A percentile compares a stretch with the other conserved stretches of the same genome.
Conservation (phyloP, 2,888 invertebrate species). For the Chrysolina oricalcia region DNA sequence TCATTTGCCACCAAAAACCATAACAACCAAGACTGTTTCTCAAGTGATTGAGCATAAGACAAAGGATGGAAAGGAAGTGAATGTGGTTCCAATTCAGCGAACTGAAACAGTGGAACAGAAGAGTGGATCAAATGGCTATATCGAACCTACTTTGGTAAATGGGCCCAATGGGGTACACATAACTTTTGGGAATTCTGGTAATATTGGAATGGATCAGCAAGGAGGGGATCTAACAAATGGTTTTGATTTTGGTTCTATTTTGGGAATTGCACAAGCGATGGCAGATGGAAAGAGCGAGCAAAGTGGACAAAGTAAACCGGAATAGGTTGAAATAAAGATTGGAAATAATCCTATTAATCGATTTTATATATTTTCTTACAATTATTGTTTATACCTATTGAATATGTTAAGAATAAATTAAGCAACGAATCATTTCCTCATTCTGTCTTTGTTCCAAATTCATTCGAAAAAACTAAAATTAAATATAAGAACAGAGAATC, state of each 20-base stretch:
- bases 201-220: neutral
- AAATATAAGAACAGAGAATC: too few relatives aligned
- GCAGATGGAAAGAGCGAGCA: neutral
- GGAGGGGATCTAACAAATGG: neutral
- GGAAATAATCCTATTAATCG: too few relatives aligned
- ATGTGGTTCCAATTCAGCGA: neutral
- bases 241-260: neutral
- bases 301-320: neutral
- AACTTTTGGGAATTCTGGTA: neutral
- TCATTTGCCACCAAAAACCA: slow-evolving; percentile 13
- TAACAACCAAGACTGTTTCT: slow-evolving; percentile 12
- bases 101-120: neutral
- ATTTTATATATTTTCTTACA: too few relatives aligned
- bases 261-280: neutral
- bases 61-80: neutral
- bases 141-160: neutral
- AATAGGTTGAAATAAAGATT: too few relatives aligned
- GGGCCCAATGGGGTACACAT: neutral
- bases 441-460: too few relatives aligned
- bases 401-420: too few relatives aligned
- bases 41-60: neutral
- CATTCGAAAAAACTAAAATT: too few relatives aligned
- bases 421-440: too few relatives aligned
- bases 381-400: too few relatives aligned
- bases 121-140: neutral